Conservation (phyloP, 2,888 invertebrate species). For the Pristionchus fissidentatus region DNA sequence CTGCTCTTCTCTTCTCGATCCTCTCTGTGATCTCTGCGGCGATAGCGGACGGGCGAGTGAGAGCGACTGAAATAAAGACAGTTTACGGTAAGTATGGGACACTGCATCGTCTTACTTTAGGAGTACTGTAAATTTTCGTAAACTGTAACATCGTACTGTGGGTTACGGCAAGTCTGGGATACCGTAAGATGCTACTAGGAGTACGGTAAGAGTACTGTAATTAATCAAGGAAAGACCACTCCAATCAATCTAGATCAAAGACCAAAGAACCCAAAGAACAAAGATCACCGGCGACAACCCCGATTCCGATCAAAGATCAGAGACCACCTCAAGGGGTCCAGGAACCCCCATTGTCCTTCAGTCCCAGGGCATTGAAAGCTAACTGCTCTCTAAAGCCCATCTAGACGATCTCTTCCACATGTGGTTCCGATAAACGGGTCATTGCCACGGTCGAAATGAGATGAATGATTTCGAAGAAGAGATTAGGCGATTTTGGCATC, state of each 20-base stretch:
- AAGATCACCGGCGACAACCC: too few species aligned
- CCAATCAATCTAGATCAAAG: too few species aligned
- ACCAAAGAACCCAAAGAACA: too few species aligned
- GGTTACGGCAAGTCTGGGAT: too few species aligned
- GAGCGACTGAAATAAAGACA: conserved; percentile 27
- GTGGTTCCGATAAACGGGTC: neutral
- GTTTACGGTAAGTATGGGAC: neutral
- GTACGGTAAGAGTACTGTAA: too few species aligned
- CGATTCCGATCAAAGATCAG: too few species aligned
- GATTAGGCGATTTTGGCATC: neutral
- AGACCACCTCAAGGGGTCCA: too few species aligned
- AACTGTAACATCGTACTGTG: neutral
- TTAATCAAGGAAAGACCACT: neutral
- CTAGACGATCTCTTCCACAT: neutral
- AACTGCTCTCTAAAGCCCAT: neutral
- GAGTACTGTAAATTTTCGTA: neutral
- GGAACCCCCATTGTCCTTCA: too few species aligned
- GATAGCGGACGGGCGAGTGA: neutral
- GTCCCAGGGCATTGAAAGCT: neutral
- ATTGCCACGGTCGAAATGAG: neutral
- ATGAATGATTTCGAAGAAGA: neutral
- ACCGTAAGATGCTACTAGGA: too few species aligned
- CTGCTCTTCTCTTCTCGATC: too few species aligned
- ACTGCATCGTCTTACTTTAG: neutral
- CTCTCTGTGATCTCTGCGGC: neutral